Percentiles rank a stretch among this genome's conserved stretches.
Conservation (phyloP, 2,888 invertebrate species). For the Norana najaformis region DNA sequence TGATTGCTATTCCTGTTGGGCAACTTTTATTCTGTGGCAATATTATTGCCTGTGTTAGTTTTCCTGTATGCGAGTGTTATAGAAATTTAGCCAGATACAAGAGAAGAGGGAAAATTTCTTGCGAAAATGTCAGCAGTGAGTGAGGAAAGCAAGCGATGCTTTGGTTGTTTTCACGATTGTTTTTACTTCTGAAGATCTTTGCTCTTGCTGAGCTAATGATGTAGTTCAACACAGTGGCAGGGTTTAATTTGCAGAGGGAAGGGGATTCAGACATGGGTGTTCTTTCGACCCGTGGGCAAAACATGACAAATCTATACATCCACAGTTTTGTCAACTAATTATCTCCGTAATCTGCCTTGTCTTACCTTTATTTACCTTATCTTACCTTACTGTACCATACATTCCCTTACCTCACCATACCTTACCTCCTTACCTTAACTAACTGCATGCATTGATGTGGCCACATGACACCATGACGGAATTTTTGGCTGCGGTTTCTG, state of each 20-base stretch:
- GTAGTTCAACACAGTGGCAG: not conserved
- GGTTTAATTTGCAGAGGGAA: not conserved
- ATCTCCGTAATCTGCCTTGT: not conserved
- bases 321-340: too few relatives aligned
- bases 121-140: constrained; percentile 1
- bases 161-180: not conserved
- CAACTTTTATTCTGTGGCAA: not conserved
- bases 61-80: not conserved
- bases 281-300: too few relatives aligned
- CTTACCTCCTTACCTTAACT: too few relatives aligned
- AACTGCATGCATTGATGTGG: not conserved
- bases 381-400: not conserved
- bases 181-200: too few relatives aligned
- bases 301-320: not conserved
- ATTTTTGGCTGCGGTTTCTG: not conserved
- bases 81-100: not conserved
- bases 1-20: not conserved
- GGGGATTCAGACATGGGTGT: too few relatives aligned
- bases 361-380: not conserved
- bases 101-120: not conserved
- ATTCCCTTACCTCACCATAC: not conserved
- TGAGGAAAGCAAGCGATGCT: not conserved
- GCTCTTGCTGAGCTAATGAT: not conserved
- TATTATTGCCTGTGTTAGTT: not conserved
- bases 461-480: not conserved